Percentiles rank a stretch among this genome's conserved stretches.
Evolutionary conservation across 2,113 vertebrate genomes (phyloP).

Genomic region (Corynorhinus townsendii): DNA sequence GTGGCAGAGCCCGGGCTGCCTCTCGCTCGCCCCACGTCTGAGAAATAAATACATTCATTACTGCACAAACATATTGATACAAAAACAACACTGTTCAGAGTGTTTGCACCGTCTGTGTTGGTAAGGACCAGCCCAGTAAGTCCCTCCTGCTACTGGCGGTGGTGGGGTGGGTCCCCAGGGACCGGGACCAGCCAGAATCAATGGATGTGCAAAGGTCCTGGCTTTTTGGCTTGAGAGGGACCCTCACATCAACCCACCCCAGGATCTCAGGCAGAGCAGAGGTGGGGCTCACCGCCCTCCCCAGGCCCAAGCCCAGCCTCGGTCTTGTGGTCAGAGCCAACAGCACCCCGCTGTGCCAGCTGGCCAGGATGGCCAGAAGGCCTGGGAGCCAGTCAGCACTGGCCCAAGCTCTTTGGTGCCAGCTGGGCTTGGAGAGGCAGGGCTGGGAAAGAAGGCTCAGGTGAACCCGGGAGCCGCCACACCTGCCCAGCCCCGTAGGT

Average conservation of each 20-base stretch:
- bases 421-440: conserved; percentile 42
- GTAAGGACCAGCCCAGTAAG: conserved; percentile 84
- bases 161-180: not conserved
- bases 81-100: conserved; percentile 97
- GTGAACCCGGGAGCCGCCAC: not conserved
- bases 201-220: conserved; percentile 29
- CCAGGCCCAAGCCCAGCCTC: conserved; percentile 25
- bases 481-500: not conserved
- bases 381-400: not conserved
- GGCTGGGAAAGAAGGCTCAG: not conserved
- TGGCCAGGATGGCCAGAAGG: not conserved
- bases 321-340: conserved; percentile 23
- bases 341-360: not conserved
- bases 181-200: not conserved
- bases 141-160: not conserved
- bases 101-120: conserved; percentile 95
- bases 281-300: not conserved
- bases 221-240: conserved; percentile 69
- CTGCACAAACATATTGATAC: conserved; percentile 97
- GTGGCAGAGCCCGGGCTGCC: conserved; percentile 9
- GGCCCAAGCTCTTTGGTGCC: conserved; percentile 70
- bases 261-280: not conserved
- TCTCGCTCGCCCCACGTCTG: conserved; percentile 80
- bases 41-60: conserved; percentile 99
- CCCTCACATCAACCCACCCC: conserved; percentile 27